A percentile compares a stretch with the other conserved stretches of the same genome.
These are phyloP conservation scores for Formicarius rufipectus DNA, from an alignment of 2,113 vertebrate species.

Conservation along the genomic window DNA sequence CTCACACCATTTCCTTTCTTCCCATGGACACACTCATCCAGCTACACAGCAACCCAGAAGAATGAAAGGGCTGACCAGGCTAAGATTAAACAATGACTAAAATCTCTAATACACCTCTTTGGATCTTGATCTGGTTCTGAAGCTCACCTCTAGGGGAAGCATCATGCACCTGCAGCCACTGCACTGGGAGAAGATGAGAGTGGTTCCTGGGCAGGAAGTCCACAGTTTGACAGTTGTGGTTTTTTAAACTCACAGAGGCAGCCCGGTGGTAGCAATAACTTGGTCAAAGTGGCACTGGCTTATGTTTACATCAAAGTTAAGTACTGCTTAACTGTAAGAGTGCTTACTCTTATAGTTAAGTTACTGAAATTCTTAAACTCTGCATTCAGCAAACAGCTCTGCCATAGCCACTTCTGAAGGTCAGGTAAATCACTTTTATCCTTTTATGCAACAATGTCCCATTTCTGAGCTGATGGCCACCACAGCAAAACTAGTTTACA, in stretches of 20 bases:
- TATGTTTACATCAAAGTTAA: neutral
- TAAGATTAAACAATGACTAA: neutral
- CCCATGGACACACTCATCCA: neutral
- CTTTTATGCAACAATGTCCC: neutral
- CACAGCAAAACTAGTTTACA: neutral
- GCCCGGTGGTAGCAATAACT: neutral
- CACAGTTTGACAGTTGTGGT: neutral
- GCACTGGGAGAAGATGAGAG: neutral
- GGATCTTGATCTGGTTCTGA: neutral
- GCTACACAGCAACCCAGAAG: neutral
- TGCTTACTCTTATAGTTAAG: neutral
- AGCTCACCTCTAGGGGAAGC: neutral
- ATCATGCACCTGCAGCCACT: neutral
- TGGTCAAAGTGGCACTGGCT: fast-evolving
- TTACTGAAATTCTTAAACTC: neutral
- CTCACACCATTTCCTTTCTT: neutral
- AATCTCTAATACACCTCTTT: neutral
- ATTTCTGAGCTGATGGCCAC: neutral
- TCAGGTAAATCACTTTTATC: neutral
- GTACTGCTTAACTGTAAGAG: no score
- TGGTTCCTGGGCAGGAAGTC: neutral
- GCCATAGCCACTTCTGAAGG: neutral
- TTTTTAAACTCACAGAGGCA: neutral
- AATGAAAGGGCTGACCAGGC: neutral
- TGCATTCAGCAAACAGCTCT: neutral